A percentile compares a stretch with the other conserved stretches of the same genome.
Evolutionary conservation across 2,888 invertebrate species (phyloP).

Genomic region (Salticus scenicus): DNA sequence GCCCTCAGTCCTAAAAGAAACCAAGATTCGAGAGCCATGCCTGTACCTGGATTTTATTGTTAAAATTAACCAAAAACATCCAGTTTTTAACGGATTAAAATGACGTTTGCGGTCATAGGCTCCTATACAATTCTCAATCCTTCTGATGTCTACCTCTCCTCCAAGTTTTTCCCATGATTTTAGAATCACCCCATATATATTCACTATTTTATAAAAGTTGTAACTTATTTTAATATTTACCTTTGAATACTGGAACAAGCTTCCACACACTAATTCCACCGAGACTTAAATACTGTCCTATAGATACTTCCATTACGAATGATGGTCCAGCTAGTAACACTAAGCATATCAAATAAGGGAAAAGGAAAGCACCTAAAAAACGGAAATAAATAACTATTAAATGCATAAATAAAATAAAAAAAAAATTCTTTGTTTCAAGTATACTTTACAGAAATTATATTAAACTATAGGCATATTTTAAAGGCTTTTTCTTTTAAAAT

Average conservation of each 20-base stretch:
- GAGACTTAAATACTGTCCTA: constrained; percentile 94
- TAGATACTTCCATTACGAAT: constrained; percentile 95
- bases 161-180: too few relatives aligned
- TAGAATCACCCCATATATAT: too few relatives aligned
- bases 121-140: too few relatives aligned
- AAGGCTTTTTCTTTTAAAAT: background rate
- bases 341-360: constrained; percentile 94
- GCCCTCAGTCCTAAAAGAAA: too few relatives aligned
- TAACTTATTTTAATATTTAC: too few relatives aligned
- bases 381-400: background rate
- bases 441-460: background rate
- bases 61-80: too few relatives aligned
- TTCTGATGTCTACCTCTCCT: too few relatives aligned
- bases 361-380: constrained; percentile 90
- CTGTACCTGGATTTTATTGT: too few relatives aligned
- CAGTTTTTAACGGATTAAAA: too few relatives aligned
- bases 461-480: background rate
- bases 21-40: too few relatives aligned
- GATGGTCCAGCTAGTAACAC: constrained; percentile 93
- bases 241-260: constrained; percentile 92
- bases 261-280: constrained; percentile 93
- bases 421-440: background rate
- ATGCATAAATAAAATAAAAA: background rate
- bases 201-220: too few relatives aligned
- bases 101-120: too few relatives aligned